phyloP scores from a whole-genome alignment of 2,888 invertebrate species.

The Orthosia gothica region DNA sequence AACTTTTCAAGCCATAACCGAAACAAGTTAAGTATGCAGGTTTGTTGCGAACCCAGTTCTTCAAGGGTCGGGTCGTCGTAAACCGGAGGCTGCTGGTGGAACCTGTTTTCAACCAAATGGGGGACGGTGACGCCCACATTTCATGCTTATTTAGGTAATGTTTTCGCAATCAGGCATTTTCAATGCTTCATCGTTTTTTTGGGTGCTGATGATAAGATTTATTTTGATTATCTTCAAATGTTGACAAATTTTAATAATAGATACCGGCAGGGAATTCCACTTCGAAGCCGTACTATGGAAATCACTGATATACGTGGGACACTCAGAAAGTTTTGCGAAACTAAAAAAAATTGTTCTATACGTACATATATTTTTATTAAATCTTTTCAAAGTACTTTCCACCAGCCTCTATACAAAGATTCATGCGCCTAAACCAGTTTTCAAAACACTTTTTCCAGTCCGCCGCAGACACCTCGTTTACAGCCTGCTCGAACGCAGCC shows the following conservation, averaged over 20 bases:
- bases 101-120: slow-evolving; percentile 50
- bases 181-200: slow-evolving; percentile 1
- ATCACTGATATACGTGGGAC: too few relatives aligned
- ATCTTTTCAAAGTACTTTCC: too few relatives aligned
- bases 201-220: not conserved
- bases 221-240: not conserved
- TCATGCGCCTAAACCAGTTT: too few relatives aligned
- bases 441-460: too few relatives aligned
- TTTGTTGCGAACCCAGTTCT: slow-evolving; percentile 25
- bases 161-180: slow-evolving; percentile 28
- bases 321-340: too few relatives aligned
- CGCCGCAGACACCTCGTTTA: too few relatives aligned
- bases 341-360: too few relatives aligned
- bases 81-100: slow-evolving; percentile 22
- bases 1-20: slow-evolving; percentile 25
- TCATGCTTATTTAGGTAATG: slow-evolving; percentile 1
- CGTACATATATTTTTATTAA: too few relatives aligned
- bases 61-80: slow-evolving; percentile 45
- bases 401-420: too few relatives aligned
- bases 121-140: slow-evolving; percentile 24
- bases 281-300: too few relatives aligned
- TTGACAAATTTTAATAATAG: not conserved
- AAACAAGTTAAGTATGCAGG: slow-evolving; percentile 50
- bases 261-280: too few relatives aligned
- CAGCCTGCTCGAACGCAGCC: too few relatives aligned